Evolutionary conservation across 2,797 vertebrate genomes (phyloP), one percentile per base, ranked within the genome.

Genomic region (Chromis chromis): DNA sequence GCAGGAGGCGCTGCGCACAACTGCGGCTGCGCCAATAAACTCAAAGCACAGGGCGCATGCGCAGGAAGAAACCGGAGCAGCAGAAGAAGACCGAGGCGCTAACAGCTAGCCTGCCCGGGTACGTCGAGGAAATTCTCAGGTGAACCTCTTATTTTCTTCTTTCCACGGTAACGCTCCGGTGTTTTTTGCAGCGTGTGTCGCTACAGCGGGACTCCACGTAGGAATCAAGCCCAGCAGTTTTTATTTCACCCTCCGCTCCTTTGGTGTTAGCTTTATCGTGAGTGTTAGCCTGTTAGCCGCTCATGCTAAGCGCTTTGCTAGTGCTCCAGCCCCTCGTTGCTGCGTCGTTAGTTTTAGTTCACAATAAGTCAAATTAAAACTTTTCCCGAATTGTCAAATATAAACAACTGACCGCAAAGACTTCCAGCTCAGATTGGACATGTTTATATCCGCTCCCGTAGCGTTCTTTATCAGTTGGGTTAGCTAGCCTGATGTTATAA

Each of bases 61-160:
- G 7, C 16, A 60, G 4, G 3, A 28, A 3, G 14, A 4, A 42
- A 22, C 33, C 55, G 28, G 22, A 53, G 66, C 57, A 53, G 66
- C 57, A 64, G 76, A 77, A 79, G 81, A 58, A 4, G 48, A 4
- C 36, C 70, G 58, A 6, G 22, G 61, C 16, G 72, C 69, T 78
- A 65, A 11, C 33, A 22, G 0, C 54, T 84, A 85, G 81, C 80
- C 82, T 28, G 33, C 4, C 60, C n/a, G 67, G 62, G 17, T 67
- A 24, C 84, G 53, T 81, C 72, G 80, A 70, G 66, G 48, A 60
- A 36, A 79, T 60, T 71, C 4, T 53, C 74, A 80, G 90, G 91
- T 92, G 86, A 81, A 82, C 1, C 0, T 21, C 4, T 21, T 4
- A 31, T 39, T 55, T 39, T 1, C 12, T 28, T 4, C 2, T 52